phyloP scores from a whole-genome alignment of 1,140 invertebrate species.

The Macrotrachela quadricornifera region DNA sequence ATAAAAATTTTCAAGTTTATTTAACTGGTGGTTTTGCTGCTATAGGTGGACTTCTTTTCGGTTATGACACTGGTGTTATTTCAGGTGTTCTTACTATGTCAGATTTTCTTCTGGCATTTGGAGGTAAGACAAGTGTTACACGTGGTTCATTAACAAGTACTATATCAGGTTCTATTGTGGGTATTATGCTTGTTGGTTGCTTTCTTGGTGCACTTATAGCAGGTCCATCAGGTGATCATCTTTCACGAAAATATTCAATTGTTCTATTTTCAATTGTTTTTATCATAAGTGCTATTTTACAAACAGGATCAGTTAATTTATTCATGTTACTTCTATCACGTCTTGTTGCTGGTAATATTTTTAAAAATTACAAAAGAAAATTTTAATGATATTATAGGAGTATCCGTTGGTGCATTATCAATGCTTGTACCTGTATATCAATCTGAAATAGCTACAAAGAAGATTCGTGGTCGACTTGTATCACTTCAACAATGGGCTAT shows the following conservation, averaged over 20 bases:
- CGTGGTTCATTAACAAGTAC: conserved; percentile 12
- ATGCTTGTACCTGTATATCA: conserved; percentile 44
- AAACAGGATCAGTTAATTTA: background rate
- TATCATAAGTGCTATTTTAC: background rate
- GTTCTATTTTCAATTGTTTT: background rate
- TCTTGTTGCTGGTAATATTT: background rate
- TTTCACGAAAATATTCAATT: background rate
- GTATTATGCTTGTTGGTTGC: conserved; percentile 35
- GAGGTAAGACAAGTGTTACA: conserved; percentile 33
- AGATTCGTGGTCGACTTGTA: conserved; percentile 35
- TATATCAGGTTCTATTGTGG: conserved; percentile 20
- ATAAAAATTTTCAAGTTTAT: too few relatives aligned
- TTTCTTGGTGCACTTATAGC: conserved; percentile 40
- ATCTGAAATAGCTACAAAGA: conserved; percentile 36
- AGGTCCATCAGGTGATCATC: conserved; percentile 27
- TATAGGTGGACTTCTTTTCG: conserved; percentile 43
- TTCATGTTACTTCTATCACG: background rate
- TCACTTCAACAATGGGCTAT: conserved; percentile 18
- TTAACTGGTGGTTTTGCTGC: conserved; percentile 24
- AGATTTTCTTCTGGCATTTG: conserved; percentile 35
- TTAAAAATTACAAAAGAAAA: too few relatives aligned
- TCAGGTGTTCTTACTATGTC: conserved; percentile 42
- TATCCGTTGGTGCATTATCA: conserved; percentile 23
- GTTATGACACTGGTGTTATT: conserved; percentile 45
- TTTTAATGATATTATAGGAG: background rate